Percentiles rank a stretch among this genome's conserved stretches.
phyloP scores from a whole-genome alignment of 1,140 invertebrate species.

The Apis florea region DNA sequence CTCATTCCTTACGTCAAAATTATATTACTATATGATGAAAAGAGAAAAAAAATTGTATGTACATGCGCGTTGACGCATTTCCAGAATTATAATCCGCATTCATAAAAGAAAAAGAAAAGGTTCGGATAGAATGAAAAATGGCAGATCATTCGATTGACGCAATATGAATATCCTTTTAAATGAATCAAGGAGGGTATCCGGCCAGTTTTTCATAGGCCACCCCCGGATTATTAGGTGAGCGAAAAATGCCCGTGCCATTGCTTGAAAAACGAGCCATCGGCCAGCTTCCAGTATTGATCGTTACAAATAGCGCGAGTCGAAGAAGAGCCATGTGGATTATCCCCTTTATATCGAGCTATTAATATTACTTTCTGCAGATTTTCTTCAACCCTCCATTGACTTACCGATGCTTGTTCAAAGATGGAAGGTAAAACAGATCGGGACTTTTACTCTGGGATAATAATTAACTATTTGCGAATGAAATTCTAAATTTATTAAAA shows the following conservation, averaged over 20 bases:
- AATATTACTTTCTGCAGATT: slow-evolving; percentile 70
- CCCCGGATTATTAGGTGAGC: slow-evolving; percentile 59
- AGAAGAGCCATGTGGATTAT: slow-evolving; percentile 57
- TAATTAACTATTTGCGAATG: no score
- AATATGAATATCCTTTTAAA: slow-evolving; percentile 58
- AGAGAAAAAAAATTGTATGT: not conserved
- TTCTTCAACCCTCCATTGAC: not conserved
- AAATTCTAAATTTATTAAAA: no score
- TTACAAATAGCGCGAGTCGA: slow-evolving; percentile 59
- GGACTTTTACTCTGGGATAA: slow-evolving; percentile 5
- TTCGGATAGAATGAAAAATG: slow-evolving; percentile 23
- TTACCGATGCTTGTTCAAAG: not conserved
- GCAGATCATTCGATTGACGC: slow-evolving; percentile 6
- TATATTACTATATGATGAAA: not conserved
- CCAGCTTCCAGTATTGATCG: slow-evolving; percentile 60
- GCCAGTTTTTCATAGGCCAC: slow-evolving; percentile 52
- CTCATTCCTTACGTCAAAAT: not conserved
- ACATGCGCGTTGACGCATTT: not conserved
- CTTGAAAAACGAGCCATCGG: slow-evolving; percentile 62
- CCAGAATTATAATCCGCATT: no score
- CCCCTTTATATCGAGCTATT: slow-evolving; percentile 66
- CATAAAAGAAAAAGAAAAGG: no score
- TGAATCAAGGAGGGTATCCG: slow-evolving; percentile 56
- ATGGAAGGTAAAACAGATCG: slow-evolving; percentile 23
- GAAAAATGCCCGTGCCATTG: slow-evolving; percentile 56